These are phyloP conservation scores for Alcedo atthis DNA, from an alignment of 2,797 vertebrate species.

Conservation along the genomic window DNA sequence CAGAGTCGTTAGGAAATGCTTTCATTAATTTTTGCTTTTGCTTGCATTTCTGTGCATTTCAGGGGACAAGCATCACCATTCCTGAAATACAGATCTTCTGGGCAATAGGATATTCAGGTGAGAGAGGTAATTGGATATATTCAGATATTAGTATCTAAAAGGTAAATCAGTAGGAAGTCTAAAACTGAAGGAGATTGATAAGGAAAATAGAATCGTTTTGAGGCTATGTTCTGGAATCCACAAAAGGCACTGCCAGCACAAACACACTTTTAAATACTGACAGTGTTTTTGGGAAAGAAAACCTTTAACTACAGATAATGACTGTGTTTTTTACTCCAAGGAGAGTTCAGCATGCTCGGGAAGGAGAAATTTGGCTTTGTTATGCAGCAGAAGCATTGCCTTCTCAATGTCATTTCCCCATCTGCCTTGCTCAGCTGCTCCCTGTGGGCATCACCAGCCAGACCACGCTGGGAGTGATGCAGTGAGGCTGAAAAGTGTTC, in stretches of 20 bases:
- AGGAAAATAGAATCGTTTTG: background rate
- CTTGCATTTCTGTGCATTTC: conserved; percentile 1
- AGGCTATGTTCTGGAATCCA: background rate
- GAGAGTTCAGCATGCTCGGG: background rate
- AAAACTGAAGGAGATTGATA: background rate
- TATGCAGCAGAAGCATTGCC: conserved; percentile 10
- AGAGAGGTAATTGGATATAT: background rate
- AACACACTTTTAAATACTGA: background rate
- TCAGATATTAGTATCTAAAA: background rate
- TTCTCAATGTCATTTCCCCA: conserved; percentile 56
- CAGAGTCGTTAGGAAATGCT: background rate
- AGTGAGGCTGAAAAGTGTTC: background rate
- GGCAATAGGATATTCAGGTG: background rate
- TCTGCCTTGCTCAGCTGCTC: conserved; percentile 47
- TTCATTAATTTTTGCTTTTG: conserved; percentile 33
- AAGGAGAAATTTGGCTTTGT: conserved; percentile 21
- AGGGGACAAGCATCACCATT: background rate
- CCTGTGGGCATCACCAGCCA: conserved; percentile 5
- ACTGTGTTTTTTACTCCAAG: background rate
- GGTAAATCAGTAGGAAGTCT: background rate
- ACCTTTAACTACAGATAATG: background rate
- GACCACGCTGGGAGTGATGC: background rate
- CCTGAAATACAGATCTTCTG: background rate
- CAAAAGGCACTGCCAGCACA: background rate
- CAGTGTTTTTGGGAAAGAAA: background rate